Evolutionary conservation across 64 coral and sea anemone species (phyloP), one percentile per base, ranked within the genome.

Genomic region (Montipora sp.): DNA sequence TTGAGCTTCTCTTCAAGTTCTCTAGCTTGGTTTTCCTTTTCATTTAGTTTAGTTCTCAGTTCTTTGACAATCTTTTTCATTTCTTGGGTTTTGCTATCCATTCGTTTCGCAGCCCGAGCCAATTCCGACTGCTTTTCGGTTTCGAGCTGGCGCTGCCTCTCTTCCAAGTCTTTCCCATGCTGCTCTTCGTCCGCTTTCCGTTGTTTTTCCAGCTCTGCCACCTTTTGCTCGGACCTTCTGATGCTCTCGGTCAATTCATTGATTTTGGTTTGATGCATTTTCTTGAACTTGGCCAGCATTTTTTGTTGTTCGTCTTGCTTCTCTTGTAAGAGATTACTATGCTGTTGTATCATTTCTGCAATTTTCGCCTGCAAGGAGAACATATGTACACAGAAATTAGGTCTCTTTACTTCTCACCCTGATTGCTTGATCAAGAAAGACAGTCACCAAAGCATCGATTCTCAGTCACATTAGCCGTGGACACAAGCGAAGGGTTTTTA

Each of bases 31-130:
- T 79, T 83, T 77, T 99, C 98, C 27, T 93, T 96, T 22, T 99
- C 98, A 61, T 89, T 79, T 7, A 99, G 89, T 47, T 94, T 99
- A 66, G 69, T 92, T 51, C 98, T 83, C 5, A 99, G 61, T 77
- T 99, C 98, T 75, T 99, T 99, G 2, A 99, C 95, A 3, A 95
- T 93, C 44, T 96, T 99, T 55, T 99, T 99, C 98, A 99, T 96
- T 78, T 99, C 98, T 20, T 93, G 96, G 0, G 92, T 91, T 49
- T 99, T 99, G 49, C 89, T 96, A 10, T 99, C 98, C 78, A 94
- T 88, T 59, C 92, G 89, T 58, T 99, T 99, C 8, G 91, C 94
- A 5, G 93, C 84, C 50, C 89, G 90, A 76, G 98, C 98, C 1
- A 99, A 75, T 55, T 99, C 98, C 3, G 94, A 89, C 46, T 99